A percentile compares a stretch with the other conserved stretches of the same genome.
Evolutionary conservation across 2,113 vertebrate species (phyloP).

Genomic region (Ceyx margarethae): DNA sequence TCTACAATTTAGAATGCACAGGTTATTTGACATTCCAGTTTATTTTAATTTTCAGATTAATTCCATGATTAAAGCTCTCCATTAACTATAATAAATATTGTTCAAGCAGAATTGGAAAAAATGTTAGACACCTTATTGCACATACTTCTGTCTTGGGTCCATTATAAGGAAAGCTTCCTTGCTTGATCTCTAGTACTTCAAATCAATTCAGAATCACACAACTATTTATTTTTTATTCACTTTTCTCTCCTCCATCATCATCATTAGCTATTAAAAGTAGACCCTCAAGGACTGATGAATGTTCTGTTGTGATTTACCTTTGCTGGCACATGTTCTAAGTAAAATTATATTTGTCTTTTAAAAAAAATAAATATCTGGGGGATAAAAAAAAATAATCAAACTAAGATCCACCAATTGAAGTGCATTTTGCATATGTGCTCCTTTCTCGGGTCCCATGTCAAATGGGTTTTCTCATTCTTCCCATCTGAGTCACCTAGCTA

Average conservation of each 20-base stretch:
- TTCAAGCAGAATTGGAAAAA: not conserved
- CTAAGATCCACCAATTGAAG: not conserved
- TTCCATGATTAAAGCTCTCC: conserved; percentile 22
- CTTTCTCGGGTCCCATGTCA: not conserved
- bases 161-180: not conserved
- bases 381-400: not conserved
- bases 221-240: not conserved
- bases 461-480: not conserved
- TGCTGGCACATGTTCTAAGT: fast-evolving
- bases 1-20: not conserved
- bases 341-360: not conserved
- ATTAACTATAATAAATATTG: conserved; percentile 9
- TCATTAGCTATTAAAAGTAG: not conserved
- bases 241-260: not conserved
- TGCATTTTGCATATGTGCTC: not conserved
- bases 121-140: not conserved
- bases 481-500: not conserved
- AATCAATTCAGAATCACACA: not conserved
- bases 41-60: conserved; percentile 40
- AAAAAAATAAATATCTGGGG: not conserved
- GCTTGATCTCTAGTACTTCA: not conserved
- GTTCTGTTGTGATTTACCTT: not conserved
- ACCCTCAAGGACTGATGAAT: not conserved
- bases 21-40: not conserved
- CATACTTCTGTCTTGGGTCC: not conserved